These are phyloP conservation scores for Arnoldichthys spilopterus DNA, from an alignment of 2,797 vertebrate species.

Conservation along the genomic window DNA sequence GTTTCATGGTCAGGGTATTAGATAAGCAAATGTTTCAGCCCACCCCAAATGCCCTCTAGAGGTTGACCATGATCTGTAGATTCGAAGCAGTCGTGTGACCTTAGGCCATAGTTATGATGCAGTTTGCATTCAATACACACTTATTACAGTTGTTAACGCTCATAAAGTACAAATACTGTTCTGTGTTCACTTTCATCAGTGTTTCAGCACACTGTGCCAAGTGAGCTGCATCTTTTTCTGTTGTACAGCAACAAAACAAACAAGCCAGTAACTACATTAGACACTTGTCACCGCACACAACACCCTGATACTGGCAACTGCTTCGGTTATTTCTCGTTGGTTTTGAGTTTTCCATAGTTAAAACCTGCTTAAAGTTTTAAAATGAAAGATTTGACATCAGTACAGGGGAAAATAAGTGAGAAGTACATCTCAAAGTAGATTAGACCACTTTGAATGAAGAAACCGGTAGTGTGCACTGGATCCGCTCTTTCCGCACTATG, in stretches of 20 bases:
- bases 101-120: background rate
- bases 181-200: background rate
- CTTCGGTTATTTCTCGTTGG: constrained; percentile 1
- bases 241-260: constrained; percentile 2
- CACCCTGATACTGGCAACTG: background rate
- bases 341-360: background rate
- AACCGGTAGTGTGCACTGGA: background rate
- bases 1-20: background rate
- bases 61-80: background rate
- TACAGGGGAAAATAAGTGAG: background rate
- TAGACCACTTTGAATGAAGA: background rate
- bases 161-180: background rate
- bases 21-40: background rate
- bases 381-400: background rate
- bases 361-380: background rate
- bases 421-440: background rate
- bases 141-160: background rate
- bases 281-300: background rate
- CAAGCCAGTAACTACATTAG: background rate
- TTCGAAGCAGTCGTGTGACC: background rate
- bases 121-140: background rate
- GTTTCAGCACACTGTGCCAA: background rate
- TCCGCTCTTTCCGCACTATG: background rate
- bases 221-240: background rate
- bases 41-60: background rate